Evolutionary conservation across 2,797 vertebrate species (phyloP).

Genomic region (Neostethus bicornis): DNA sequence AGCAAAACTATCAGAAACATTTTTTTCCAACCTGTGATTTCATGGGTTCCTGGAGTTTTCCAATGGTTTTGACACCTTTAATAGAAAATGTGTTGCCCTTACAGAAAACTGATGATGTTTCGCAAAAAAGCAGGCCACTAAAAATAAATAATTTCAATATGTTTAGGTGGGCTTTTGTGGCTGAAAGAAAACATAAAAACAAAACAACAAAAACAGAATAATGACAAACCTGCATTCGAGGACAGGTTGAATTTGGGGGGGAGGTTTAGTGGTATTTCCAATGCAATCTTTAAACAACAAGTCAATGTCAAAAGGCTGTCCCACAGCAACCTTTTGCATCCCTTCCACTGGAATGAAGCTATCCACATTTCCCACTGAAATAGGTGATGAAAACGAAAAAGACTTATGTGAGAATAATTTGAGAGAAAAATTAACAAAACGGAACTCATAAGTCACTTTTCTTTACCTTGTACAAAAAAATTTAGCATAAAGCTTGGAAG

Average conservation of each 20-base stretch:
- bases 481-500: slow-evolving; percentile 83
- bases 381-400: not conserved
- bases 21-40: slow-evolving; percentile 79
- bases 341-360: slow-evolving; percentile 79
- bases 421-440: not conserved
- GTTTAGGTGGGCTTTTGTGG: not conserved
- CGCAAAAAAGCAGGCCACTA: slow-evolving; percentile 84
- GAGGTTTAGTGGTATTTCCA: slow-evolving; percentile 76
- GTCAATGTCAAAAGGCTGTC: slow-evolving; percentile 86
- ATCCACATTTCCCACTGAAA: slow-evolving; percentile 83
- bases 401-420: not conserved
- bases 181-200: not conserved
- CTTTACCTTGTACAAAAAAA: slow-evolving; percentile 89
- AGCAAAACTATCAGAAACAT: not conserved
- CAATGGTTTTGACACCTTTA: slow-evolving; percentile 81
- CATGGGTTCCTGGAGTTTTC: slow-evolving; percentile 79
- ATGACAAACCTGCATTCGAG: slow-evolving; percentile 85
- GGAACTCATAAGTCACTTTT: not conserved
- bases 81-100: slow-evolving; percentile 74
- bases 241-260: slow-evolving; percentile 72
- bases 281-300: slow-evolving; percentile 85
- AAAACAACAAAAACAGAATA: not conserved
- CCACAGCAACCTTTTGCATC: slow-evolving; percentile 78
- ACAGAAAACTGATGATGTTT: slow-evolving; percentile 68
- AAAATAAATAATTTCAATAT: slow-evolving; percentile 42